Conservation (phyloP, 2,888 invertebrate species). For the Aricia artaxerxes region DNA sequence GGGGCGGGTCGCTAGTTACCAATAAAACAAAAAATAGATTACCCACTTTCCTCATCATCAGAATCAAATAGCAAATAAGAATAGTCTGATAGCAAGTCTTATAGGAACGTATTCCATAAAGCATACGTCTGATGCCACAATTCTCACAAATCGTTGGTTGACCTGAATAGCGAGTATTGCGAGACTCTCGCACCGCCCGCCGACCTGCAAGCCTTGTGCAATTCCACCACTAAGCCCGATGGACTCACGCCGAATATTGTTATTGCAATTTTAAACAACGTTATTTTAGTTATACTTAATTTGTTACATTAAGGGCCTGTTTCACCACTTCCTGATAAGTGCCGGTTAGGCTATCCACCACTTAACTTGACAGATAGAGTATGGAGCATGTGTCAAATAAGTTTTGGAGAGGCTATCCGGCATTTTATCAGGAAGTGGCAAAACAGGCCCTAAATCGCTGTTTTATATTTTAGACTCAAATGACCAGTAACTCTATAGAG, state of each 20-base stretch:
- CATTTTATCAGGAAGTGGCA: too few relatives aligned
- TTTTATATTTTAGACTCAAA: too few relatives aligned
- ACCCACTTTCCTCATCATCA: not conserved
- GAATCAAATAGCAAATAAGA: not conserved
- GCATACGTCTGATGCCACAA: constrained; percentile 74
- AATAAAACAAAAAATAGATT: not conserved
- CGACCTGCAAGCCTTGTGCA: constrained; percentile 75
- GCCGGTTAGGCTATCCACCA: too few relatives aligned
- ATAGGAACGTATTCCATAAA: constrained; percentile 34
- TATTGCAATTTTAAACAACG: constrained; percentile 29
- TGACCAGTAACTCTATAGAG: too few relatives aligned
- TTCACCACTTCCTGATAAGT: too few relatives aligned
- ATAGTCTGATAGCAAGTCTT: not conserved
- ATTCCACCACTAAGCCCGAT: constrained; percentile 51
- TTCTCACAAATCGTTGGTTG: constrained; percentile 77
- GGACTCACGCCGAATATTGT: constrained; percentile 30
- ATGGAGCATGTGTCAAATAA: too few relatives aligned
- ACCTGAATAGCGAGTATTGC: constrained; percentile 76
- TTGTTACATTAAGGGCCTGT: not conserved
- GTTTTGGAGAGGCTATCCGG: too few relatives aligned
- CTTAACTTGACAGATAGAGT: too few relatives aligned
- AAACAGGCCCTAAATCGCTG: not conserved
- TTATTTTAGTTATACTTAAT: not conserved
- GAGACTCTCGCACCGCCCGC: constrained; percentile 68
- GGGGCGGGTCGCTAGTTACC: not conserved